Base-by-base conservation (phyloP, 2,797 vertebrate genomes). In the Poecilia gillii region DNA sequence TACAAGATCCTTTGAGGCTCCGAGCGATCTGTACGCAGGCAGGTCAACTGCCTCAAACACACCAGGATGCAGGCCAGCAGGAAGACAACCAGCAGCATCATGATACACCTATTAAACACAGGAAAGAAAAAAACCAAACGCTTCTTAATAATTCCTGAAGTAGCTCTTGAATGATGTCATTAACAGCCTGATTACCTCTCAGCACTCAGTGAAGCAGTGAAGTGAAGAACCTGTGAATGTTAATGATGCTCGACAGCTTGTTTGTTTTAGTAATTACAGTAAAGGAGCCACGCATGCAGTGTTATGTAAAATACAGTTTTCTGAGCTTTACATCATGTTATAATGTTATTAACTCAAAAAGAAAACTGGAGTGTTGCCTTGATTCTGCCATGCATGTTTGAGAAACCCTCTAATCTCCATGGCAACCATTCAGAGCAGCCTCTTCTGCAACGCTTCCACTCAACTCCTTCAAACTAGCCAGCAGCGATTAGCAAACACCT, bases 21-120 rank as follows among this genome's bases (percentile, higher is more conserved):
- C 46, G 83, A 53, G 46, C 57, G 86, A 75, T 82, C 75, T 79
- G 77, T 43, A 80, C 72, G 36, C 59, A 73, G 83, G 83, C 53
- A 76, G 85, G 83, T 86, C 86, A 80, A 71, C 80, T 45, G 36
- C 78, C 76, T 14, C 53, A 62, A 70, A 74, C 79, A 79, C 68
- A 77, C 45, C 8, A 49, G 31, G 6, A 23, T 16, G 31, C 39
- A 71, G 68, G 72, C 6, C n/a, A 20, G n/a, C n/a, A 28, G n/a
- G 72, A 4, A 2, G 9, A 64, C 25, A 6, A n/a, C 41, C 6
- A 76, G 47, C 59, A 25, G 62, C 25, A 43, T 43, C 64, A 41
- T 45, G 18, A 2, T 28, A 41, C 33, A 57, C 25, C 73, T n/a
- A 41, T 36, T 51, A n/a, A 70, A 70, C 25, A 45, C 23, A 45